Evolutionary conservation across 53 echinoderm and acorn worm genomes (phyloP), one percentile per base, ranked within the genome.

Genomic region (Astropecten irregularis): DNA sequence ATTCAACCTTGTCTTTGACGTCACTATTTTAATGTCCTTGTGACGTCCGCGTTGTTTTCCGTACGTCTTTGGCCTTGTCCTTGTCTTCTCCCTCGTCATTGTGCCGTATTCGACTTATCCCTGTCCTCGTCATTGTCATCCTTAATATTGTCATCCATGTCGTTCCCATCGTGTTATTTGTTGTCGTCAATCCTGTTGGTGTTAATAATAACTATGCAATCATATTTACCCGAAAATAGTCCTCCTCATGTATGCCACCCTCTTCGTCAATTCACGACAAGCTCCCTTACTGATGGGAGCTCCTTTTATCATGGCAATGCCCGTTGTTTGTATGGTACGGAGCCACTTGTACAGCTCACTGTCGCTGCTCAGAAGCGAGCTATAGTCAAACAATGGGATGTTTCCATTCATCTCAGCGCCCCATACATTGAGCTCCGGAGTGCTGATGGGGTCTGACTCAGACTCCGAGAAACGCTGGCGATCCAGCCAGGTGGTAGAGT

Each of bases 141-240:
- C 47, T 14, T 9, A 14, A 46, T 8, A 14, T 8, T 8, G 47
- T 46, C 47, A 46, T 14, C 8, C 14, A 46, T 46, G 8, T 9
- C 47, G 14, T 8, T 8, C 8, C 8, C 14, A 46, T 46, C 14
- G 14, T 46, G 8, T 9, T 14, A 46, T 14, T 8, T 46, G 14
- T 46, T 8, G 8, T 46, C 47, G 47, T 9, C n/a, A n/a, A n/a
- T n/a, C n/a, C n/a, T n/a, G n/a, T n/a, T n/a, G n/a, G n/a, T n/a
- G n/a, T n/a, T n/a, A n/a, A n/a, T n/a, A n/a, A n/a, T 47, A 11
- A 10, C 22, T 10, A n/a, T 29, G 10, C 53, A 25, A 7, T 22
- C 0, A 82, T 25, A 22, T 85, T 66, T 73, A 99, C 99, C 99
- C 99, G 60, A 90, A 92, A 19, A 77, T 57, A 2, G 99, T 99